Evolutionary conservation across 2,113 vertebrate species (phyloP).

Genomic region (Lamprologus ornatipinnis): DNA sequence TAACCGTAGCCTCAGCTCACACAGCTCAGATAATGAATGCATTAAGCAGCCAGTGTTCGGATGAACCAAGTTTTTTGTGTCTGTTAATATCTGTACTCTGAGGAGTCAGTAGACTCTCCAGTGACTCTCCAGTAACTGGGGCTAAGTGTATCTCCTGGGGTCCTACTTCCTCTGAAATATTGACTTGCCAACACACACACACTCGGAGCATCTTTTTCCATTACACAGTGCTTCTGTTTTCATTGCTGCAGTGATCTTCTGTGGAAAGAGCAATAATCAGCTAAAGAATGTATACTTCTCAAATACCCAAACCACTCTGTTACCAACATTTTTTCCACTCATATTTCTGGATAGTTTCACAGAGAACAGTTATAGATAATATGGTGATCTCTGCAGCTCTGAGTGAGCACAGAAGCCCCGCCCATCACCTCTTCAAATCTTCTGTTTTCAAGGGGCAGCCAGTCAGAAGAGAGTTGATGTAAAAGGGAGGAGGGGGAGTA

Average conservation of each 20-base stretch:
- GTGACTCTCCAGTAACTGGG: slow-evolving; percentile 24
- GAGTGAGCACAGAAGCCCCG: background rate
- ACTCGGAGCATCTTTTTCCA: slow-evolving; percentile 24
- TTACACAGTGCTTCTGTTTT: slow-evolving; percentile 22
- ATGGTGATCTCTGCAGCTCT: background rate
- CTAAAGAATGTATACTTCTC: background rate
- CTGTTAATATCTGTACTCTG: background rate
- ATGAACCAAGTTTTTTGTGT: background rate
- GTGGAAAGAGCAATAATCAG: background rate
- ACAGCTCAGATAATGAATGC: background rate
- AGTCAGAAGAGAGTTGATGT: background rate
- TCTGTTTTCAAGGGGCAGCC: background rate
- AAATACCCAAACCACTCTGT: background rate
- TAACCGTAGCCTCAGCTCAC: background rate
- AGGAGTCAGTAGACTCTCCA: slow-evolving; percentile 8
- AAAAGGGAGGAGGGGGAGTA: background rate
- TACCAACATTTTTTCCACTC: background rate
- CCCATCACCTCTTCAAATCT: background rate
- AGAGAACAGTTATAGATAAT: background rate
- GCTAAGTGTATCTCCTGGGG: slow-evolving; percentile 31
- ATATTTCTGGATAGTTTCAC: background rate
- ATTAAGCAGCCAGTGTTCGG: background rate
- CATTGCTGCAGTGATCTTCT: background rate
- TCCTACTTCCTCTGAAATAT: slow-evolving; percentile 54
- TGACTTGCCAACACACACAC: slow-evolving; percentile 31